A percentile compares a stretch with the other conserved stretches of the same genome.
Conservation (phyloP, 2,888 invertebrate species). For the Lasioglossum leucozonium region DNA sequence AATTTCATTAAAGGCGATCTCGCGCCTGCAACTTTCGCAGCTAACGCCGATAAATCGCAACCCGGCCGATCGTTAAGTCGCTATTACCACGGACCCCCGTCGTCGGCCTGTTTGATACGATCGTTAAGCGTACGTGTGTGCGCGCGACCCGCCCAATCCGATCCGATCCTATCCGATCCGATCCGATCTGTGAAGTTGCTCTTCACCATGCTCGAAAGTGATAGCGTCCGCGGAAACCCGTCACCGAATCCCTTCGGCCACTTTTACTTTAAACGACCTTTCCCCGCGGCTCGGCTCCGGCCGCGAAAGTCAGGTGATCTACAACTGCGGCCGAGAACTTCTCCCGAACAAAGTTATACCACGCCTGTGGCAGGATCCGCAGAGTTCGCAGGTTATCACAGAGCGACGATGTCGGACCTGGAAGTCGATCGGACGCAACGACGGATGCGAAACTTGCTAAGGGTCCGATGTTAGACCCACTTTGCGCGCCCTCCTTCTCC, state of each 20-base stretch:
- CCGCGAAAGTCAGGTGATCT: constrained; percentile 52
- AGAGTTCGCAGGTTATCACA: constrained; percentile 58
- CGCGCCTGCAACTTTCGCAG: constrained; percentile 29
- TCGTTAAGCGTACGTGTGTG: constrained; percentile 12
- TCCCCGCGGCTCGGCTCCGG: constrained; percentile 18
- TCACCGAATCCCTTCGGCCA: constrained; percentile 46
- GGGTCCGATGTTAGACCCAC: constrained; percentile 55
- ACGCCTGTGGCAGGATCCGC: constrained; percentile 43
- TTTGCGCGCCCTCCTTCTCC: background rate
- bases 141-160: constrained; percentile 16
- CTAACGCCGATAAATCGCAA: constrained; percentile 47
- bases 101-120: constrained; percentile 18
- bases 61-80: constrained; percentile 35
- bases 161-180: constrained; percentile 8
- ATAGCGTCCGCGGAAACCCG: constrained; percentile 14
- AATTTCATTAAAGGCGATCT: constrained; percentile 47
- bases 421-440: constrained; percentile 49
- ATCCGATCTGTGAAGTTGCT: constrained; percentile 16
- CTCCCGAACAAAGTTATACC: constrained; percentile 58
- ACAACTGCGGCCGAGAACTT: constrained; percentile 49
- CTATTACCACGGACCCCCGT: constrained; percentile 10
- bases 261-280: constrained; percentile 60
- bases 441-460: constrained; percentile 40
- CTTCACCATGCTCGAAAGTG: constrained; percentile 16
- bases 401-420: constrained; percentile 27